These are phyloP conservation scores for Onychostruthus taczanowskii DNA, from an alignment of 2,113 vertebrate genomes.

Conservation along the genomic window DNA sequence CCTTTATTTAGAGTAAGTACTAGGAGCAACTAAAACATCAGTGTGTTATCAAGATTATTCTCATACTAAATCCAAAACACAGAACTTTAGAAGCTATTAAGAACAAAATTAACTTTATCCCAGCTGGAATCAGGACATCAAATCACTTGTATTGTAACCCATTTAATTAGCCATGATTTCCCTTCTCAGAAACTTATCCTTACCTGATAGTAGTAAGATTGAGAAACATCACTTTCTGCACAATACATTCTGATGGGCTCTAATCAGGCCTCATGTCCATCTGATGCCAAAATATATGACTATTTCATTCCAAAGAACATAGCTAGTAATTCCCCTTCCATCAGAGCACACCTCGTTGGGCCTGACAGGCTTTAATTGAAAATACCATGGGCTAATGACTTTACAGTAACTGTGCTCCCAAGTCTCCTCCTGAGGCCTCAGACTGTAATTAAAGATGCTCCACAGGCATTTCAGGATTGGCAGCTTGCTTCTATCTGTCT, in stretches of 20 bases:
- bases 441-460: slow-evolving; percentile 43
- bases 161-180: background rate
- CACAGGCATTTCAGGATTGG: background rate
- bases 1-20: background rate
- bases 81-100: background rate
- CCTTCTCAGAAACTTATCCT: background rate
- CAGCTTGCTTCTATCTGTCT: slow-evolving; percentile 15
- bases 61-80: background rate
- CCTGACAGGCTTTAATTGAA: slow-evolving; percentile 45
- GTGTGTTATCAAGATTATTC: background rate
- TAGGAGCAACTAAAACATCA: background rate
- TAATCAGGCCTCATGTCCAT: background rate
- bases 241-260: background rate
- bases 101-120: background rate
- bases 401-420: slow-evolving; percentile 8
- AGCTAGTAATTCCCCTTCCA: slow-evolving; percentile 4
- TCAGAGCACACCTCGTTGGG: background rate
- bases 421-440: background rate
- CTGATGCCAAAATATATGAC: background rate
- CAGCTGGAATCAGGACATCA: background rate
- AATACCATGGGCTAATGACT: slow-evolving; percentile 46
- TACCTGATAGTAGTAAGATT: background rate
- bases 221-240: background rate
- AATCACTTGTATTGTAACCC: background rate
- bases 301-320: background rate